A percentile compares a stretch with the other conserved stretches of the same genome.
phyloP scores from a whole-genome alignment of 2,113 vertebrate species.

The Gavia stellata region DNA sequence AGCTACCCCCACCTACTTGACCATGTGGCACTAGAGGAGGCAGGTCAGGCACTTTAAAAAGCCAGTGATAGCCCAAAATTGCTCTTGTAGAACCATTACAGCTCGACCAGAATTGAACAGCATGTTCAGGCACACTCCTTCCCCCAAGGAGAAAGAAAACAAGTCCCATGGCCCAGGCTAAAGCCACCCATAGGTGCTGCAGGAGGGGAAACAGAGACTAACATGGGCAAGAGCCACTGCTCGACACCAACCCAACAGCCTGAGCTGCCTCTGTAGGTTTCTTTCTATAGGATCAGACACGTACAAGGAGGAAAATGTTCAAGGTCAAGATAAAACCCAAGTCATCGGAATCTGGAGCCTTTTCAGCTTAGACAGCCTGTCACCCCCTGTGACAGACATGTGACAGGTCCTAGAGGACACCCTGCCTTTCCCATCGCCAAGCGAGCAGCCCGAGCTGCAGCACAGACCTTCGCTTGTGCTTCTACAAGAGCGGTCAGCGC shows the following conservation, averaged over 20 bases:
- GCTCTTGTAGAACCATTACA: neutral
- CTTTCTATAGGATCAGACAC: neutral
- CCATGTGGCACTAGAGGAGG: neutral
- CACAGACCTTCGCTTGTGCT: neutral
- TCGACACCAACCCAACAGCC: neutral
- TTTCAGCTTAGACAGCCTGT: neutral
- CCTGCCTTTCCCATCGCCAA: neutral
- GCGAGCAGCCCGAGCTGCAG: rapidly evolving
- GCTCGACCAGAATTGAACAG: neutral
- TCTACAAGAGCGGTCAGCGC: rapidly evolving
- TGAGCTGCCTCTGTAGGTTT: neutral
- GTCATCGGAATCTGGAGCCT: neutral
- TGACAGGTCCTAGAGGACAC: neutral
- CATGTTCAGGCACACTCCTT: neutral
- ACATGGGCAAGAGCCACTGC: neutral
- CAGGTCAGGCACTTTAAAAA: neutral
- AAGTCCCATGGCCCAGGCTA: neutral
- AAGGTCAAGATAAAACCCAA: conserved; percentile 23
- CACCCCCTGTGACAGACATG: neutral
- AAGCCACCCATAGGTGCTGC: neutral
- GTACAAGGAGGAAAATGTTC: neutral
- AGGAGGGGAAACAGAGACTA: neutral
- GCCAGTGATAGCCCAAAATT: neutral
- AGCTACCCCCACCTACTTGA: neutral
- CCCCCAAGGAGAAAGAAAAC: neutral